Conservation (phyloP, 2,888 invertebrate genomes). For the Hirtodrosophila alboralis region DNA sequence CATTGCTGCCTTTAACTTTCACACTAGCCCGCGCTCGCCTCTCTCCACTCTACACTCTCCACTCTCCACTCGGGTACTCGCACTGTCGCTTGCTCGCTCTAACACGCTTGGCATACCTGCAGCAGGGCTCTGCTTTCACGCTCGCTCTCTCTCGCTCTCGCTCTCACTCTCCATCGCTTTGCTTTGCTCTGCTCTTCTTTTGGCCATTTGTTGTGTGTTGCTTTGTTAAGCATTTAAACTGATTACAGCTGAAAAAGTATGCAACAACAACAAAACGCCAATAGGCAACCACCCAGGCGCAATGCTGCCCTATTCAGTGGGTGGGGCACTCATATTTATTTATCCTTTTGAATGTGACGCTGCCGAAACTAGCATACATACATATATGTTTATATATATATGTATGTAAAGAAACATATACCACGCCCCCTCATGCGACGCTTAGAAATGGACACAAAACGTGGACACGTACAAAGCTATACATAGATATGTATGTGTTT, state of each 20-base stretch:
- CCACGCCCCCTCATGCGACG: slow-evolving; percentile 56
- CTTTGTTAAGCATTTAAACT: slow-evolving; percentile 76
- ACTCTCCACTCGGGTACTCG: background rate
- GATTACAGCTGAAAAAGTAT: slow-evolving; percentile 76
- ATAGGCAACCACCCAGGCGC: slow-evolving; percentile 24
- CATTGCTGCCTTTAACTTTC: slow-evolving; percentile 34
- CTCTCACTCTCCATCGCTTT: too few relatives aligned
- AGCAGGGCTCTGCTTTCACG: slow-evolving; percentile 4
- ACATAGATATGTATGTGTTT: slow-evolving; percentile 19
- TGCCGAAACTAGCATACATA: slow-evolving; percentile 35
- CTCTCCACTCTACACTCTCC: background rate
- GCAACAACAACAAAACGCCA: slow-evolving; percentile 58
- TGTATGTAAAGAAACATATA: slow-evolving; percentile 39
- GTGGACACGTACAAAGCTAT: slow-evolving; percentile 30
- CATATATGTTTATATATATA: slow-evolving; percentile 18
- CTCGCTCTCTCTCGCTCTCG: slow-evolving; percentile 2
- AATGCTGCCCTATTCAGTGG: slow-evolving; percentile 4
- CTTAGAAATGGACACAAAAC: slow-evolving; percentile 58
- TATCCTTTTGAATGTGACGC: slow-evolving; percentile 61
- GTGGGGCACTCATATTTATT: slow-evolving; percentile 68
- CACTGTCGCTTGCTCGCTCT: slow-evolving; percentile 5
- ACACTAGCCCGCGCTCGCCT: slow-evolving; percentile 2
- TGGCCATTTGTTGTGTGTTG: slow-evolving; percentile 45
- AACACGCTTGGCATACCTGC: background rate
- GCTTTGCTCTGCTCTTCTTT: slow-evolving; percentile 4